These are phyloP conservation scores for Metridium senile DNA, from an alignment of 92 coral and sea anemone genomes.

Conservation along the genomic window DNA sequence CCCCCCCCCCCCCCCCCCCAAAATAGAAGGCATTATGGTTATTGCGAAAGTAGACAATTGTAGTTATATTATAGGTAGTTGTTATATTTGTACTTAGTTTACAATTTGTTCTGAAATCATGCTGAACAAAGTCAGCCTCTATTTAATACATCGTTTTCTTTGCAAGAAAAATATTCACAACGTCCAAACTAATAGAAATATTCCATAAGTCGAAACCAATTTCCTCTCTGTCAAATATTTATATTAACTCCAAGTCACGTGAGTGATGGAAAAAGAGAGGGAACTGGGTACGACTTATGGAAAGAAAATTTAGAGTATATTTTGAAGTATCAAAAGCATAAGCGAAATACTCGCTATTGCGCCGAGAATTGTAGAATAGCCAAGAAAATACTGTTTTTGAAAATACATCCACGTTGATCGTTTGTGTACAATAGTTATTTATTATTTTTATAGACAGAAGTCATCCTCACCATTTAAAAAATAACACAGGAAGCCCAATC, in stretches of 20 bases:
- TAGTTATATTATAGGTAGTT: too few relatives aligned
- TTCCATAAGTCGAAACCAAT: too few relatives aligned
- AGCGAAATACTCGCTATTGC: conserved; percentile 15
- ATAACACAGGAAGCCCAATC: background rate
- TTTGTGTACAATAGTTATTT: conserved; percentile 3
- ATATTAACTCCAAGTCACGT: background rate
- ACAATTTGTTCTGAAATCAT: too few relatives aligned
- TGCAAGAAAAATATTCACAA: too few relatives aligned
- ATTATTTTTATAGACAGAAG: background rate
- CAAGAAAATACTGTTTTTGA: background rate
- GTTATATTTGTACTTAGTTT: too few relatives aligned
- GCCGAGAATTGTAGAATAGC: conserved; percentile 1
- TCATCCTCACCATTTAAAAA: background rate
- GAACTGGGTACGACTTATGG: background rate
- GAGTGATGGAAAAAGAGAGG: background rate
- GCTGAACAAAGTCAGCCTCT: too few relatives aligned
- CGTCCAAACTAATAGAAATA: too few relatives aligned
- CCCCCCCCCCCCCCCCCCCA: too few relatives aligned
- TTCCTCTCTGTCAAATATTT: too few relatives aligned
- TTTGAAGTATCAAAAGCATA: background rate
- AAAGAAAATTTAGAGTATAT: background rate
- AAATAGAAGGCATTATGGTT: too few relatives aligned
- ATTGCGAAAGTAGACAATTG: too few relatives aligned
- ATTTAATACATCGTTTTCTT: too few relatives aligned
- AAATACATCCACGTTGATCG: background rate